Evolutionary conservation across 92 coral and sea anemone species (phyloP), one percentile per base, ranked within the genome.

Genomic region (Hydrozoanthus gracilis): DNA sequence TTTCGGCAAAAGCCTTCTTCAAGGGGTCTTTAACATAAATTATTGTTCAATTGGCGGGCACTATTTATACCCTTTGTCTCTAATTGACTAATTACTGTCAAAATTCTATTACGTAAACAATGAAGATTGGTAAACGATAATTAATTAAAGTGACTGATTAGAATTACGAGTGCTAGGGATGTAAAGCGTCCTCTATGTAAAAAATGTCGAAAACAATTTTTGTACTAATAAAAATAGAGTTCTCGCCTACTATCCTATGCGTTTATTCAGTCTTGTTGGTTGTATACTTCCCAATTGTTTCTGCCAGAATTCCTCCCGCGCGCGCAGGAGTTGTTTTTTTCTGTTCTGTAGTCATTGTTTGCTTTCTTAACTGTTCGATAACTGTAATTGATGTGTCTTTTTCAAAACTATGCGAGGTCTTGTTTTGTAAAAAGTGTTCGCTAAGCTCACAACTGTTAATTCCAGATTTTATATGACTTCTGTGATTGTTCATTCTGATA

Each of bases 401-500:
- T 66, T 66, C 72, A 20, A 66, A 66, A 66, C 44, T 66, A 20
- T 66, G 72, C 27, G 35, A n/a, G 72, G 72, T 66, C 72, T 20
- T 66, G 72, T 66, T 66, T 66, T 66, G 72, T 20, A 66, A 20
- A 66, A 66, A 66, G 44, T 66, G 72, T 66, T 73, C 77, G 54
- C 54, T 73, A 45, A 73, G 77, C 56, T 73, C 77, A 73, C 77
- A 73, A 48, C 77, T 73, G 56, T 73, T 73, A 45, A 73, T 73
- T 45, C 54, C 77, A 68, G 73, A 68, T 68, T 66, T 66, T 66
- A 66, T 66, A 66, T 66, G 71, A 66, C 71, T 66, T 66, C 71
- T 66, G 71, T 66, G 71, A 66, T 66, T 11, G 71, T 66, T 66
- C 71, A 66, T 66, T 66, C 71, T 66, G 71, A 66, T 66, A 68